Conservation (phyloP, 2,113 vertebrate species). For the Paedocypris sp. region DNA sequence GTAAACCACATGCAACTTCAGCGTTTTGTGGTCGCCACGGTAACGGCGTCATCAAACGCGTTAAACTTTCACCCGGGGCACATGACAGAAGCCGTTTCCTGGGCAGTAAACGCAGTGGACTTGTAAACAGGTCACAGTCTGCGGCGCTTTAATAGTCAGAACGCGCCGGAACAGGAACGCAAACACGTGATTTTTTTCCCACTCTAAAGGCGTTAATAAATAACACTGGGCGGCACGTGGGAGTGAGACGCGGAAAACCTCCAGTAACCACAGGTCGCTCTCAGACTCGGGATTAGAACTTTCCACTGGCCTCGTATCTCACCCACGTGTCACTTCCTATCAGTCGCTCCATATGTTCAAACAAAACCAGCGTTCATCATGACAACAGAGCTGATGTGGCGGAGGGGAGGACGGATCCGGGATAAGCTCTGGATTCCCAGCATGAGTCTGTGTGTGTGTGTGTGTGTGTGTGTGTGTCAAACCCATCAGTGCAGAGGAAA, state of each 20-base stretch:
- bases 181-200: not conserved
- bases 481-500: no score
- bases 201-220: conserved; percentile 15
- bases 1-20: not conserved
- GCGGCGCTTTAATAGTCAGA: conserved; percentile 6
- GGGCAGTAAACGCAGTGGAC: conserved; percentile 15
- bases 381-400: not conserved
- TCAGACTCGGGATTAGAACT: conserved; percentile 22
- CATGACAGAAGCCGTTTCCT: conserved; percentile 14
- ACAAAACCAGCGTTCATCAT: not conserved
- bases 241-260: no score
- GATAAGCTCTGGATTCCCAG: not conserved
- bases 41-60: conserved; percentile 5
- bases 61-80: conserved; percentile 14
- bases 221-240: not conserved
- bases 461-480: no score
- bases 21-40: conserved; percentile 11
- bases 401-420: not conserved
- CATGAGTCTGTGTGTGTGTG: no score
- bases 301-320: conserved; percentile 7
- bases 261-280: no score
- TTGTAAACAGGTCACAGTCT: conserved; percentile 27
- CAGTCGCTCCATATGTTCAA: conserved; percentile 2
- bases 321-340: conserved; percentile 9
- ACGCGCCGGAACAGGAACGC: not conserved